Percentiles rank a stretch among this genome's conserved stretches.
These are phyloP conservation scores for Arizona elegans DNA, from an alignment of 2,113 vertebrate species.

Conservation along the genomic window DNA sequence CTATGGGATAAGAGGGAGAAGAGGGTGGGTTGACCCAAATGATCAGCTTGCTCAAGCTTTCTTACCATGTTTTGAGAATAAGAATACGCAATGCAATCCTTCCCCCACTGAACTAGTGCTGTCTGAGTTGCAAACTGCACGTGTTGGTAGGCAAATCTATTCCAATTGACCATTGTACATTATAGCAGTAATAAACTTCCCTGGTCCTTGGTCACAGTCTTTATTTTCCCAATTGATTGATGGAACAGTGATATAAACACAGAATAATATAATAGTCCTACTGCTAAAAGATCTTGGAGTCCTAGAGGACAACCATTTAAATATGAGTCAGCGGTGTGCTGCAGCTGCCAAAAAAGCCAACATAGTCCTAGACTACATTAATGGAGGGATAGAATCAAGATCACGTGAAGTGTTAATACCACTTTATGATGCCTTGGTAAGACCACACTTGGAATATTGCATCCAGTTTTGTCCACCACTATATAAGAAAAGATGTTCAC, in stretches of 20 bases:
- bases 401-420: background rate
- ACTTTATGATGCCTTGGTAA: background rate
- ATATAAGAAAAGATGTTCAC: background rate
- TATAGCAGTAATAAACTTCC: background rate
- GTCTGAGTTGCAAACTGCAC: background rate
- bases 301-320: background rate
- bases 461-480: background rate
- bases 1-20: background rate
- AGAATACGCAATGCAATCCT: background rate
- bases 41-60: background rate
- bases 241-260: background rate
- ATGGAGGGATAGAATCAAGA: background rate
- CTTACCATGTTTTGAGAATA: background rate
- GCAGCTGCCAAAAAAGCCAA: background rate
- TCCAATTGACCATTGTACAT: background rate
- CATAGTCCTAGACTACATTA: background rate
- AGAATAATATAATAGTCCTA: background rate
- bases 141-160: background rate
- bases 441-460: background rate
- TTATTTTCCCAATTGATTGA: background rate
- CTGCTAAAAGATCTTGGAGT: background rate
- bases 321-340: background rate
- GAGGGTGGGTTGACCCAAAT: background rate
- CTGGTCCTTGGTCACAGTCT: background rate
- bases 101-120: background rate